Evolutionary conservation across 1,140 invertebrate genomes (phyloP).

Genomic region (Lordiphosa clarofinis): DNA sequence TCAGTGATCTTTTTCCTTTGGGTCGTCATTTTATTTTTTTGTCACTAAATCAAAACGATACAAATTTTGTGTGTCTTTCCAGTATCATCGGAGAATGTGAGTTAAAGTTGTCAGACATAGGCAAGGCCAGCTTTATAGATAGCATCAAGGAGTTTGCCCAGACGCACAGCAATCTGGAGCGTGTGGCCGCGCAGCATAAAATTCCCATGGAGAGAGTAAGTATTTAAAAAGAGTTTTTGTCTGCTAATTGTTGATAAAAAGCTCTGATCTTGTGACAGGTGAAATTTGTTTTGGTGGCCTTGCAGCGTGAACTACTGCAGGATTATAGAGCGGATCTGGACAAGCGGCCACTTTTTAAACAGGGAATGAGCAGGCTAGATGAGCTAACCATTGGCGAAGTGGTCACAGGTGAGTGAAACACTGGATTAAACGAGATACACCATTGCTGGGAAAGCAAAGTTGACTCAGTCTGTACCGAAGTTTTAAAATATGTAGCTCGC

Average conservation of each 20-base stretch:
- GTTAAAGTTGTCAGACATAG: slow-evolving; percentile 80
- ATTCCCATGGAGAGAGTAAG: slow-evolving; percentile 81
- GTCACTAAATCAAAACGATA: slow-evolving; percentile 6
- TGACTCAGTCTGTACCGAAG: too few species aligned
- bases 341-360: slow-evolving; percentile 85
- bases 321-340: slow-evolving; percentile 84
- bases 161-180: slow-evolving; percentile 31
- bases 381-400: slow-evolving; percentile 82
- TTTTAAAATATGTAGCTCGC: too few species aligned
- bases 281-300: slow-evolving; percentile 84
- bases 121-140: slow-evolving; percentile 80
- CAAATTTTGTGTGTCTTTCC: slow-evolving; percentile 25
- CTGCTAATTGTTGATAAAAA: background rate
- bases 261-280: slow-evolving; percentile 62
- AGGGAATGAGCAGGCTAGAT: slow-evolving; percentile 82
- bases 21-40: slow-evolving; percentile 17
- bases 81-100: slow-evolving; percentile 80
- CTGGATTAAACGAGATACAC: too few species aligned
- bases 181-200: slow-evolving; percentile 80
- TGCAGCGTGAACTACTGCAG: slow-evolving; percentile 83
- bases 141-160: slow-evolving; percentile 70
- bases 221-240: background rate
- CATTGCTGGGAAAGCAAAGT: too few species aligned
- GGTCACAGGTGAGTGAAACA: slow-evolving; percentile 78
- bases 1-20: slow-evolving; percentile 15